Conservation (phyloP, 2,888 invertebrate species). For the Stenolophus ochropezus region DNA sequence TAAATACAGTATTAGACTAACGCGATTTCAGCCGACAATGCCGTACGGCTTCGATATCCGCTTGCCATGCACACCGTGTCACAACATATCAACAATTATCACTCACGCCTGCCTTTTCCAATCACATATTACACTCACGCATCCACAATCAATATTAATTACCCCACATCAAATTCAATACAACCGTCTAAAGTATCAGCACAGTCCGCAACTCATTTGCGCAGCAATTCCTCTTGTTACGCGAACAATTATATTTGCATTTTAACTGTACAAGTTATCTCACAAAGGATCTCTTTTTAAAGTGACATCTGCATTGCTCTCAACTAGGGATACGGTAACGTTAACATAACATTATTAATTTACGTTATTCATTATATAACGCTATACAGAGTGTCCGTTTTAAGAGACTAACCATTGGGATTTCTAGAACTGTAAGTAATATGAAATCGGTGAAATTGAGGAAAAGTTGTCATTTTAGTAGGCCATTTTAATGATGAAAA, state of each 20-base stretch:
- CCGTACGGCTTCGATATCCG: constrained; percentile 15
- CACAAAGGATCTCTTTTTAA: neutral
- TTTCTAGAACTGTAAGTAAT: too few species aligned
- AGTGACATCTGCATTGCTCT: neutral
- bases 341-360: too few species aligned
- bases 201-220: neutral
- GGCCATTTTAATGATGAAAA: too few species aligned
- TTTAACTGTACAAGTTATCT: neutral
- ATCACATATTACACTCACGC: neutral
- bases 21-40: constrained; percentile 45
- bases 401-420: too few species aligned
- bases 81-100: neutral
- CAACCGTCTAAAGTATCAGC: neutral
- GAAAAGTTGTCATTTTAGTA: too few species aligned
- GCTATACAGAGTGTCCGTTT: too few species aligned
- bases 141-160: neutral
- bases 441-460: too few species aligned
- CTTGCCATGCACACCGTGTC: neutral
- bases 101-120: neutral
- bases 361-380: too few species aligned
- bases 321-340: too few species aligned
- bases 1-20: constrained; percentile 50
- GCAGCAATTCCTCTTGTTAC: neutral
- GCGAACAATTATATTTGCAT: neutral
- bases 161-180: neutral